Evolutionary conservation across 2,888 invertebrate genomes (phyloP).

Genomic region (Tachystola acroxantha): DNA sequence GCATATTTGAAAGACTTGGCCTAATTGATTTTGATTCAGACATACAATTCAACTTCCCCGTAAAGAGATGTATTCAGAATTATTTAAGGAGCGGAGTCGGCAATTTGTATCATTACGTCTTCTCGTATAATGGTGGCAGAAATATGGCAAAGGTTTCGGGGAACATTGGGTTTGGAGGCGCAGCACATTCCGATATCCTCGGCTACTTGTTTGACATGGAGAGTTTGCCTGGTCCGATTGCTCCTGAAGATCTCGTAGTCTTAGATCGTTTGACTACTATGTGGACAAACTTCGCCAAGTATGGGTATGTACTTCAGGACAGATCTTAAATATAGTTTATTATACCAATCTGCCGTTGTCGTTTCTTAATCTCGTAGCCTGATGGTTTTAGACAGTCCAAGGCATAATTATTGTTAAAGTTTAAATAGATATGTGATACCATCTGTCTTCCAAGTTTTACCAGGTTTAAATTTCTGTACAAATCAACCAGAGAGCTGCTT

Average conservation of each 20-base stretch:
- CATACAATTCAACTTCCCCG: conserved; percentile 34
- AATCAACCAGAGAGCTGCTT: too few relatives aligned
- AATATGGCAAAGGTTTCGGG: conserved; percentile 20
- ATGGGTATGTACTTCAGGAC: conserved; percentile 6
- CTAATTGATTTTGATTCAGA: conserved; percentile 42
- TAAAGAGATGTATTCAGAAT: conserved; percentile 32
- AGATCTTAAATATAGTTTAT: too few relatives aligned
- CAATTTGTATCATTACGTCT: conserved; percentile 42
- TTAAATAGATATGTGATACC: too few relatives aligned
- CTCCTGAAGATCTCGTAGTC: conserved; percentile 31
- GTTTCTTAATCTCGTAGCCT: too few relatives aligned
- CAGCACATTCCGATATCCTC: conserved; percentile 40
- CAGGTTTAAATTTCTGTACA: too few relatives aligned
- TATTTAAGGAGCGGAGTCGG: conserved; percentile 26
- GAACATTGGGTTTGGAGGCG: conserved; percentile 20
- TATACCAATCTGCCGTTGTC: too few relatives aligned
- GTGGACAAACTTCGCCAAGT: conserved; percentile 61
- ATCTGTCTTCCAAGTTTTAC: too few relatives aligned
- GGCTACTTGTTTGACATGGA: conserved; percentile 39
- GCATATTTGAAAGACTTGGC: conserved; percentile 16
- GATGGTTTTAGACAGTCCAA: too few relatives aligned
- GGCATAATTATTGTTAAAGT: too few relatives aligned
- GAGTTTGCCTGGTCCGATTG: conserved; percentile 10
- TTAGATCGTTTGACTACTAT: conserved; percentile 47
- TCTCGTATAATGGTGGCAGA: conserved; percentile 37